These are phyloP conservation scores for Mus minutoides DNA, from an alignment of 2,797 vertebrate species.

Conservation along the genomic window DNA sequence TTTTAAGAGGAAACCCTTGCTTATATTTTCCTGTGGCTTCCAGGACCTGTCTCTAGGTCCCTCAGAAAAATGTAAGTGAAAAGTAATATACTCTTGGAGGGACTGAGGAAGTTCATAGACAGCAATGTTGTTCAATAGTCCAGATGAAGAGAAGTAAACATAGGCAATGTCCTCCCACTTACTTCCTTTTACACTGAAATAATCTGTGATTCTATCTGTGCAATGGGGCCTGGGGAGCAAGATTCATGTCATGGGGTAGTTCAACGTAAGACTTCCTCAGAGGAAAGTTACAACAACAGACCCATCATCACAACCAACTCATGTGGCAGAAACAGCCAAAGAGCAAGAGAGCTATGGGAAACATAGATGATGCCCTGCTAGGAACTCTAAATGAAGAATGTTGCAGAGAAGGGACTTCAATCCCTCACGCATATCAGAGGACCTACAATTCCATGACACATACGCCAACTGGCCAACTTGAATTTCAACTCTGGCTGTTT, in stretches of 20 bases:
- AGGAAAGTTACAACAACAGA: background rate
- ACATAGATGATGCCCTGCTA: background rate
- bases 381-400: background rate
- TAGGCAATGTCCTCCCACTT: background rate
- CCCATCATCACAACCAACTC: background rate
- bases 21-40: background rate
- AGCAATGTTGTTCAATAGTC: background rate
- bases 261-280: background rate
- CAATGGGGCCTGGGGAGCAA: background rate
- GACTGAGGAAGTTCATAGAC: background rate
- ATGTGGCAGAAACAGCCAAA: background rate
- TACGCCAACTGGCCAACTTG: accelerated
- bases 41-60: background rate
- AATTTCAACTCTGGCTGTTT: background rate
- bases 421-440: too few species aligned
- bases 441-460: background rate
- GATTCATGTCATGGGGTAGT: background rate
- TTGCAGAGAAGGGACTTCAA: background rate
- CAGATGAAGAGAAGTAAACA: background rate
- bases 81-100: background rate
- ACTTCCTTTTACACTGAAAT: background rate
- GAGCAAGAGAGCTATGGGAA: background rate
- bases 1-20: background rate
- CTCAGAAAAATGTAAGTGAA: background rate
- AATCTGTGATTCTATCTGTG: background rate